phyloP scores from a whole-genome alignment of 1,140 invertebrate genomes.

The Halotydeus destructor region DNA sequence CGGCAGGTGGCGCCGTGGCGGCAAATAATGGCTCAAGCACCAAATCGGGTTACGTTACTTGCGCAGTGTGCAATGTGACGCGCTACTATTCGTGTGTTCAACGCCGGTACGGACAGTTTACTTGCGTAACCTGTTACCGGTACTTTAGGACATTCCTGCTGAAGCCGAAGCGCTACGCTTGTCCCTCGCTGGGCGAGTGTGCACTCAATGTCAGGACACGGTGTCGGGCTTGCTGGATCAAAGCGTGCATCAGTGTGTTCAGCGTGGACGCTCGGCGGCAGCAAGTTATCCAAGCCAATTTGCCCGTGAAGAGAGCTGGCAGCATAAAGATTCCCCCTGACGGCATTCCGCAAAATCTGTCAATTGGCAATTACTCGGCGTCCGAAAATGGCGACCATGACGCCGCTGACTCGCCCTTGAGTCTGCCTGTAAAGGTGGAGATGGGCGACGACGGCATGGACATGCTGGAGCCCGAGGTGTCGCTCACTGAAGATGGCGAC shows the following conservation, averaged over 20 bases:
- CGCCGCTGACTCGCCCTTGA: no score
- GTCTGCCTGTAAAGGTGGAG: no score
- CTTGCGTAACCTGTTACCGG: slow-evolving; percentile 10
- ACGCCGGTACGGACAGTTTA: slow-evolving; percentile 12
- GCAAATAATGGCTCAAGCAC: neutral
- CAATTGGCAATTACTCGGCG: no score
- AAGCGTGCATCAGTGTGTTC: slow-evolving; percentile 6
- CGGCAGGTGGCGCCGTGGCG: neutral
- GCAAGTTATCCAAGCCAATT: slow-evolving; percentile 2
- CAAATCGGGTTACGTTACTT: slow-evolving; percentile 10
- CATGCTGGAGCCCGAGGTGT: no score
- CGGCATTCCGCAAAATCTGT: no score
- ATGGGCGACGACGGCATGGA: no score
- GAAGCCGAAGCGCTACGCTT: slow-evolving; percentile 10
- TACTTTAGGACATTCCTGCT: slow-evolving; percentile 10
- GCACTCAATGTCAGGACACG: slow-evolving; percentile 2
- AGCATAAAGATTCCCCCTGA: no score
- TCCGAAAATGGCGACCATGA: no score
- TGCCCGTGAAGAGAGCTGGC: neutral
- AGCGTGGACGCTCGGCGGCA: neutral
- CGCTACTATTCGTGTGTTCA: slow-evolving; percentile 12
- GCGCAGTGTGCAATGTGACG: slow-evolving; percentile 13
- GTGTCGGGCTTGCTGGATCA: slow-evolving; percentile 6
- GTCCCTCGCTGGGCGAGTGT: slow-evolving; percentile 5
- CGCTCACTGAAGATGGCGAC: no score